Percentiles rank a stretch among this genome's conserved stretches.
phyloP scores from a whole-genome alignment of 2,113 vertebrate species.

The Melospiza melodia region DNA sequence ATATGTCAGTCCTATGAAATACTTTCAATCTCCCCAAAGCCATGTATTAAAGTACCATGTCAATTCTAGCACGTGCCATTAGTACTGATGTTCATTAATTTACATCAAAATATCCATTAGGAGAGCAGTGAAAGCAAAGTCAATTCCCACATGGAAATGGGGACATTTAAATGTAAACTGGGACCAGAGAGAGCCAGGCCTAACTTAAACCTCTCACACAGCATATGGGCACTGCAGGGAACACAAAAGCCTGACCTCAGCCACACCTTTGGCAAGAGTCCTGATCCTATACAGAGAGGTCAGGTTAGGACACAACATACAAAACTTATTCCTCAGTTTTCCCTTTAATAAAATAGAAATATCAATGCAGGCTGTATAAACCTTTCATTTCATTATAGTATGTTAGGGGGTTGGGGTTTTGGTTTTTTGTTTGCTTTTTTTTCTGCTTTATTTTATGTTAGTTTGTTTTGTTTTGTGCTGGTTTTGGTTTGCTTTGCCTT shows the following conservation, averaged over 20 bases:
- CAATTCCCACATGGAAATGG: background rate
- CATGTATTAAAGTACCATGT: background rate
- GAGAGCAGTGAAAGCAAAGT: background rate
- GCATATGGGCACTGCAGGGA: background rate
- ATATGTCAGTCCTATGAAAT: background rate
- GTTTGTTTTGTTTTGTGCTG: background rate
- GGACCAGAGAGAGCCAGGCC: background rate
- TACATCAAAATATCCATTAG: background rate
- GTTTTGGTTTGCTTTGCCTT: background rate
- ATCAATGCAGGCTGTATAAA: background rate
- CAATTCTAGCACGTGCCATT: background rate
- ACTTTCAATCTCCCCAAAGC: background rate
- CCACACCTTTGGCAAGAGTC: background rate
- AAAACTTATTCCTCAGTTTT: background rate
- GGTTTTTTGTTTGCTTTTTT: background rate
- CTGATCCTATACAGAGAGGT: background rate
- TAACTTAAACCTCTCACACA: background rate
- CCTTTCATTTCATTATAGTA: no score
- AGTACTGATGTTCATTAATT: background rate
- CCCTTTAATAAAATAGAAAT: background rate
- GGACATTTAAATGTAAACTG: background rate
- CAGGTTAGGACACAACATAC: background rate
- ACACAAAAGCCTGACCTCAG: background rate
- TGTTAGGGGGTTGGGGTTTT: background rate
- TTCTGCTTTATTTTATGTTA: background rate